Evolutionary conservation across 1,140 invertebrate species (phyloP), one percentile per base, ranked within the genome.

Genomic region (Chymomyza costata): DNA sequence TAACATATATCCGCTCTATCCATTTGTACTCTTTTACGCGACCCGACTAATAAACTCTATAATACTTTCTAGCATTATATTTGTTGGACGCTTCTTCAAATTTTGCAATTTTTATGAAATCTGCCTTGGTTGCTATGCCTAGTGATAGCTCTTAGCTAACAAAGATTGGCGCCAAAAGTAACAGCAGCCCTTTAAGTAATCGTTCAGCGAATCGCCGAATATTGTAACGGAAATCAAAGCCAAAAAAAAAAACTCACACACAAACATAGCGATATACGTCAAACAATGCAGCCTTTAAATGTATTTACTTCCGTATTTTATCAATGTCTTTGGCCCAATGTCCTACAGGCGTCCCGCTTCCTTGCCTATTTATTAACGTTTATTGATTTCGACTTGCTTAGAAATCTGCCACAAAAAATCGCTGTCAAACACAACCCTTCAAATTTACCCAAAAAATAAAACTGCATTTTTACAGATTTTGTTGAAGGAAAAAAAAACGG

Each of bases 301-400:
- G 55, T 73, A 48, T 65, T 56, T 78, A 67, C 67, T 78, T 78
- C 73, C 73, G 73, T 51, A 68, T 80, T 68, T 52, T 62, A 52
- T 67, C 67, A 64, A 63, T 59, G 52, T 57, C 21, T 62, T 56
- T n/a, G 28, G 7, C 31, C 43, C 32, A 25, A 14, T 3, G 10
- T 50, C 30, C 14, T 28, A 34, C 34, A 8, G n/a, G 10, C 35
- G 43, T 54, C 44, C 32, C 17, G 30, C 46, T 35, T 44, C 44
- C 50, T 35, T 34, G 11, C 37, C 65, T 80, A 71, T 78, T 78
- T 78, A 80, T 78, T 80, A 80, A 71, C 59, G 73, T 65, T 73
- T 80, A 78, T 80, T 73, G 73, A 78, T 73, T 78, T 65, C 73
- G 73, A 65, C 55, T 71, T 69, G 65, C 64, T 40, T 52, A 40